A percentile compares a stretch with the other conserved stretches of the same genome.
Conservation (phyloP, 2,113 vertebrate genomes). For the Furnarius figulus region DNA sequence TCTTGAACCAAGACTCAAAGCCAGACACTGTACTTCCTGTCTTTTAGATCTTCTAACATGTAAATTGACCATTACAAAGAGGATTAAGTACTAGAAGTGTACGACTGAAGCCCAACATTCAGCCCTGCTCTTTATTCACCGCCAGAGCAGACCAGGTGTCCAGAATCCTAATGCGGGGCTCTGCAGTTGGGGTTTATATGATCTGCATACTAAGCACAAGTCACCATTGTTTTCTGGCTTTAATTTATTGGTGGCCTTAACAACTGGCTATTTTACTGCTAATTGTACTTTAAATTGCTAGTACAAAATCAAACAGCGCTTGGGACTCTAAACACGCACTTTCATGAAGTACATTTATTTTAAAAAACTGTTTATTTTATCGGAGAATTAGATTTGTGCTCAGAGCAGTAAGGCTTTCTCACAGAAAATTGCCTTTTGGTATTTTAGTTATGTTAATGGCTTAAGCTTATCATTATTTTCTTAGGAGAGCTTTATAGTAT, state of each 20-base stretch:
- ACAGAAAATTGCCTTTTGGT: not conserved
- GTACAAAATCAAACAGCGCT: slow-evolving; percentile 50
- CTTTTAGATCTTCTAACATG: slow-evolving; percentile 82
- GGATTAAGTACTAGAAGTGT: slow-evolving; percentile 79
- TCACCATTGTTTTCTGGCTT: slow-evolving; percentile 70
- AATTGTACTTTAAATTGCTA: slow-evolving; percentile 69
- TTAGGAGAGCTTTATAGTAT: not conserved
- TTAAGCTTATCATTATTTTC: not conserved
- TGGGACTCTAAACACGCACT: slow-evolving; percentile 26
- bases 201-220: slow-evolving; percentile 79
- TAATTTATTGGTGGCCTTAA: slow-evolving; percentile 73
- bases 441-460: not conserved
- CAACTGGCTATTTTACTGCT: slow-evolving; percentile 65
- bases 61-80: slow-evolving; percentile 79
- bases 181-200: slow-evolving; percentile 61
- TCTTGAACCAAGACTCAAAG: slow-evolving; percentile 71
- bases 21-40: slow-evolving; percentile 80
- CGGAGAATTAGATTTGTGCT: not conserved
- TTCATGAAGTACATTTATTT: not conserved
- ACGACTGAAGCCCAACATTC: slow-evolving; percentile 72
- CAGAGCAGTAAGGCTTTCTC: not conserved
- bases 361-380: not conserved
- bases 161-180: slow-evolving; percentile 80
- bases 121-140: slow-evolving; percentile 56
- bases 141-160: slow-evolving; percentile 68